Conservation (phyloP, 2,888 invertebrate species). For the Acleris cristana region DNA sequence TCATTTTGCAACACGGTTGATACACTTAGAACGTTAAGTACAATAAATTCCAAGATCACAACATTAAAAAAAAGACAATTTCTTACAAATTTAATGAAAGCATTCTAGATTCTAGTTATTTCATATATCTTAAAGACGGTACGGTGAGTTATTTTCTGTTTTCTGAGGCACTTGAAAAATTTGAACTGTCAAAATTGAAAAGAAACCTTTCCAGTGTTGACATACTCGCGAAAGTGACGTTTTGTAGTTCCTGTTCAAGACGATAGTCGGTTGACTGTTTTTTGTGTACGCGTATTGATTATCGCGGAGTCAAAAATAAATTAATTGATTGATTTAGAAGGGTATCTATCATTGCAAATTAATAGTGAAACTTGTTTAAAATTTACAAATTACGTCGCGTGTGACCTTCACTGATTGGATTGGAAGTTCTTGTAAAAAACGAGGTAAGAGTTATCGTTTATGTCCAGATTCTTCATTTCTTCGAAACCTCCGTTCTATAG, state of each 20-base stretch:
- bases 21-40: not conserved
- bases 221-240: constrained; percentile 39
- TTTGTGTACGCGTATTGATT: constrained; percentile 38
- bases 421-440: constrained; percentile 18
- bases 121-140: too few species aligned
- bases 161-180: too few species aligned
- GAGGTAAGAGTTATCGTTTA: constrained; percentile 19
- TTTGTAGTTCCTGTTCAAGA: constrained; percentile 30
- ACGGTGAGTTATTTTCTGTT: too few species aligned
- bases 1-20: not conserved
- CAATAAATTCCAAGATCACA: not conserved
- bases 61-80: too few species aligned
- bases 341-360: constrained; percentile 6
- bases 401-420: constrained; percentile 1
- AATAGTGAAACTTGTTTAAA: constrained; percentile 26
- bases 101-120: too few species aligned
- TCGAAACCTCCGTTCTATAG: too few species aligned
- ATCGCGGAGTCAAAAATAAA: constrained; percentile 31
- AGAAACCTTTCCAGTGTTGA: constrained; percentile 1
- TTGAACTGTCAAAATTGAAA: too few species aligned
- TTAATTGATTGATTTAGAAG: constrained; percentile 17
- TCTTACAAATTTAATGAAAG: too few species aligned
- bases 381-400: constrained; percentile 9
- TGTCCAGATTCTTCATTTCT: constrained; percentile 13
- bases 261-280: constrained; percentile 33